phyloP scores from a whole-genome alignment of 2,888 invertebrate genomes.

The Netelia virgata region DNA sequence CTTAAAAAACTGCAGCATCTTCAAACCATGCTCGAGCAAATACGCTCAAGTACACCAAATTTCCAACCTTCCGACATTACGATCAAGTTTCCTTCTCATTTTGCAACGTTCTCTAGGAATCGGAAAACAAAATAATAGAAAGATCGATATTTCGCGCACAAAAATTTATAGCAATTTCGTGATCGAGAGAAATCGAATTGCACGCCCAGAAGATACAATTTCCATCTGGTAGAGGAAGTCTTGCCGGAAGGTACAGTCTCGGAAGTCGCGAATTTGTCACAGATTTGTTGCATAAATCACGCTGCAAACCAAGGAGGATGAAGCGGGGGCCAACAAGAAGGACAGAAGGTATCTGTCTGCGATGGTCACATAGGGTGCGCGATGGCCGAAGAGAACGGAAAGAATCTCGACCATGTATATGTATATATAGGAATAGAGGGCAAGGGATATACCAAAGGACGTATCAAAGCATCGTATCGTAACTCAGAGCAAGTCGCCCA shows the following conservation, averaged over 20 bases:
- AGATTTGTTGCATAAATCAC: slow-evolving; percentile 60
- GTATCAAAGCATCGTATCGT: slow-evolving; percentile 65
- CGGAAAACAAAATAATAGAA: neutral
- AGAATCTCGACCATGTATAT: neutral
- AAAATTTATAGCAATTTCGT: slow-evolving; percentile 29
- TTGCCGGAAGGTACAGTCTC: neutral
- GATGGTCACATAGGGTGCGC: slow-evolving; percentile 2
- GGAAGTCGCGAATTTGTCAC: slow-evolving; percentile 45
- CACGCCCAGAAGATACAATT: slow-evolving; percentile 11
- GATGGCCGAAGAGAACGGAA: slow-evolving; percentile 4
- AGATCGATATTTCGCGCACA: neutral
- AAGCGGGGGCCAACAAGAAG: slow-evolving; percentile 27
- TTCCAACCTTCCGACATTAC: neutral
- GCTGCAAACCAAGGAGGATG: slow-evolving; percentile 6
- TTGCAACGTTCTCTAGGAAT: neutral
- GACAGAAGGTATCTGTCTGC: slow-evolving; percentile 27
- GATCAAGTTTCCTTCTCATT: neutral
- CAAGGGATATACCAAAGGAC: slow-evolving; percentile 32
- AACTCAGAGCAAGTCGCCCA: slow-evolving; percentile 53
- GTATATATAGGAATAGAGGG: slow-evolving; percentile 20
- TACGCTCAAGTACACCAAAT: slow-evolving; percentile 5
- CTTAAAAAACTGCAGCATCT: slow-evolving; percentile 15
- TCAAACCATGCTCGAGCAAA: slow-evolving; percentile 9
- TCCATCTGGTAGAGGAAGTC: neutral
- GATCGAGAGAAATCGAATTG: slow-evolving; percentile 24